Percentiles rank a stretch among this genome's conserved stretches.
phyloP scores from a whole-genome alignment of 1,140 invertebrate genomes.

The Aphis gossypii region DNA sequence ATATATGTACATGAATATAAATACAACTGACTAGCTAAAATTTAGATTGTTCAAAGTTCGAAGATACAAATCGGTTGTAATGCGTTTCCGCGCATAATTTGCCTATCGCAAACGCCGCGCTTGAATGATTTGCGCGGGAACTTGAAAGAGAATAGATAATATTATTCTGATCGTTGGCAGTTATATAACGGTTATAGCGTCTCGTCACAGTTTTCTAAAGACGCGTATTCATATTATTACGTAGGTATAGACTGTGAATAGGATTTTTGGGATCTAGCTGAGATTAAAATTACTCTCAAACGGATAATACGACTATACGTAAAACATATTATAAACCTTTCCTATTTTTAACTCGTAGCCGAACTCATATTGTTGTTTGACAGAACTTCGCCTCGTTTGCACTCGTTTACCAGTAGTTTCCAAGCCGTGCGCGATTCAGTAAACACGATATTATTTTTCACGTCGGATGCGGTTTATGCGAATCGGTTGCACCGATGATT shows the following conservation, averaged over 20 bases:
- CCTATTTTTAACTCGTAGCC: not conserved
- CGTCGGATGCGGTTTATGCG: not conserved
- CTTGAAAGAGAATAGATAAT: not conserved
- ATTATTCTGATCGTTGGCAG: too few species aligned
- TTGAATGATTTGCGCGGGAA: not conserved
- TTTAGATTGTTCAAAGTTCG: not conserved
- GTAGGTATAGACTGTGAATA: not conserved
- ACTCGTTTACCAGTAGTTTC: not conserved
- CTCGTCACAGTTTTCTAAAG: not conserved
- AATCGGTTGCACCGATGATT: not conserved
- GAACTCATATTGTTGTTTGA: not conserved
- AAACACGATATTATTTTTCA: not conserved
- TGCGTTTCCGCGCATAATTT: not conserved
- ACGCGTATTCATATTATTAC: not conserved
- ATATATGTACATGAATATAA: not conserved
- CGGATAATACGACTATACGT: not conserved
- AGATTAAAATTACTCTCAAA: not conserved
- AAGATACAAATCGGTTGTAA: not conserved
- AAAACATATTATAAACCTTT: not conserved
- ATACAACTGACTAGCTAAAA: not conserved
- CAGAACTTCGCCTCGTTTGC: not conserved
- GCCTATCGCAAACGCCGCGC: constrained; percentile 3
- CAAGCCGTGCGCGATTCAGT: too few species aligned
- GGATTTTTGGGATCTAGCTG: not conserved
- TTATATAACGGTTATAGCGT: not conserved